phyloP scores from a whole-genome alignment of 1,140 invertebrate species.

The Tetraneura akinire region DNA sequence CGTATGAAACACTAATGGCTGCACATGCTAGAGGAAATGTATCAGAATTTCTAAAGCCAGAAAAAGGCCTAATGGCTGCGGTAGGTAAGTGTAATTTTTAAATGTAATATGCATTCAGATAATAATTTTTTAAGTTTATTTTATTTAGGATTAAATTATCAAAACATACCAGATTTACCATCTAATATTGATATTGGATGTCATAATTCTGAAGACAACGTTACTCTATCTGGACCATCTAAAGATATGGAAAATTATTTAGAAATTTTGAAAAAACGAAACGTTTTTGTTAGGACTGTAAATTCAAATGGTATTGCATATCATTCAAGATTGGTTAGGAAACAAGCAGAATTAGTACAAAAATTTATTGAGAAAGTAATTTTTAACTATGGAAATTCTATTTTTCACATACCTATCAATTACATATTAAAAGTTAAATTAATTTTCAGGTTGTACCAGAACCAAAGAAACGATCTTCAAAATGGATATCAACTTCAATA shows the following conservation, averaged over 20 bases:
- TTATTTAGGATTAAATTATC: constrained; percentile 56
- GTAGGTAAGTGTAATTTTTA: constrained; percentile 52
- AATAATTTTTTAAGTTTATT: background rate
- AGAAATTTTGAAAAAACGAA: constrained; percentile 63
- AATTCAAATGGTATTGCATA: constrained; percentile 71
- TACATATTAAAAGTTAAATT: background rate
- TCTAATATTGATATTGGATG: constrained; percentile 71
- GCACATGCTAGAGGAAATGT: constrained; percentile 63
- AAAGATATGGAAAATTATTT: constrained; percentile 60
- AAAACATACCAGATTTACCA: constrained; percentile 63
- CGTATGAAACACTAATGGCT: constrained; percentile 78
- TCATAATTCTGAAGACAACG: constrained; percentile 69
- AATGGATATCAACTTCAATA: constrained; percentile 68
- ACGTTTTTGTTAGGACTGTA: constrained; percentile 75
- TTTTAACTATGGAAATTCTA: background rate
- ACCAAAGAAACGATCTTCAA: constrained; percentile 61
- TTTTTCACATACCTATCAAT: background rate
- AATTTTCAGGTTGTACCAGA: constrained; percentile 60
- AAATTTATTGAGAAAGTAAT: constrained; percentile 63
- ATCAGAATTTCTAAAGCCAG: constrained; percentile 19
- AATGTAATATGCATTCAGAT: background rate
- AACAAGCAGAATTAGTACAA: constrained; percentile 69
- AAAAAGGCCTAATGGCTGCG: constrained; percentile 52
- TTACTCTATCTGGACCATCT: constrained; percentile 70
- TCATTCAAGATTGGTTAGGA: constrained; percentile 75